phyloP scores from a whole-genome alignment of 2,888 invertebrate species.

The Hirtodrosophila cameraria region DNA sequence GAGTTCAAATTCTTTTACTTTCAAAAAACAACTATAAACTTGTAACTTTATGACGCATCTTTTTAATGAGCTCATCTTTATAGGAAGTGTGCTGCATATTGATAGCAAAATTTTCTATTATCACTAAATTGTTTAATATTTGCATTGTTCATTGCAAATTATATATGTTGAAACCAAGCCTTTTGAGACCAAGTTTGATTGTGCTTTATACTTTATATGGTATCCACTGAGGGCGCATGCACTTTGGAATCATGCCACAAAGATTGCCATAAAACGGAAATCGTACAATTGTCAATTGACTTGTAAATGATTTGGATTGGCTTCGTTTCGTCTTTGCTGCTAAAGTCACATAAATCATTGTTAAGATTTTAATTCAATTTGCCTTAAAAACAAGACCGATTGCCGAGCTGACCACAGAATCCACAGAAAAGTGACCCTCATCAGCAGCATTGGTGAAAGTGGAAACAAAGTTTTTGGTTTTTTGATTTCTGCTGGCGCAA shows the following conservation, averaged over 20 bases:
- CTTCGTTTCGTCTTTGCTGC: conserved; percentile 22
- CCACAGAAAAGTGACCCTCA: conserved; percentile 48
- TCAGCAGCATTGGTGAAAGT: conserved; percentile 51
- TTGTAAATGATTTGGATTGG: conserved; percentile 55
- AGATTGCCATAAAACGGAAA: conserved; percentile 60
- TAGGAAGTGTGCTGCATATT: conserved; percentile 8
- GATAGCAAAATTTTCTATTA: conserved; percentile 1
- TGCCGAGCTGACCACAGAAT: conserved; percentile 4
- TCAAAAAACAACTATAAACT: neutral
- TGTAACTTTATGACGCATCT: neutral
- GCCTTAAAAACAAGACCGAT: conserved; percentile 31
- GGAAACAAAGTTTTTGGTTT: conserved; percentile 25
- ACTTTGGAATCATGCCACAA: conserved; percentile 4
- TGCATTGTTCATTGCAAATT: conserved; percentile 23
- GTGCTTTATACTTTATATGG: conserved; percentile 4
- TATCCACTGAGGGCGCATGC: conserved; percentile 12
- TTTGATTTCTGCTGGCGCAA: conserved; percentile 40
- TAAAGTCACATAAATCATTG: conserved; percentile 63
- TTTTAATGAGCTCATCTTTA: neutral
- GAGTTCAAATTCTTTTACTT: too few species aligned
- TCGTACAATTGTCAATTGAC: conserved; percentile 71
- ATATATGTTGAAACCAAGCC: neutral
- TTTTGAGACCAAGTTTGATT: conserved; percentile 6
- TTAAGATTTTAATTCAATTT: conserved; percentile 67
- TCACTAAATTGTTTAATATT: conserved; percentile 10